Percentiles rank a stretch among this genome's conserved stretches.
phyloP scores from a whole-genome alignment of 92 coral and sea anemone genomes.

The Parazoanthus swiftii region DNA sequence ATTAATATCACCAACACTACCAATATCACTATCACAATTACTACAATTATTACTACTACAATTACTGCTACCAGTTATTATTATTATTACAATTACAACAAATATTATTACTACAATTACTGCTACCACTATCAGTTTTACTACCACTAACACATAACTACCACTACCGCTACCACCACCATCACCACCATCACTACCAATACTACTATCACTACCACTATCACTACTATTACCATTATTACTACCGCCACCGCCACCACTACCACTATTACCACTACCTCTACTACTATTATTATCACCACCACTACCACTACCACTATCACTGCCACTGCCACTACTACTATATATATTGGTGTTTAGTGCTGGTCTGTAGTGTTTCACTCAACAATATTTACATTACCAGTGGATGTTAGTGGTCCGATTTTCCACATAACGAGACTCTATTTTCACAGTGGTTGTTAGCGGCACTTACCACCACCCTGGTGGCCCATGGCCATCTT shows the following conservation, averaged over 20 bases:
- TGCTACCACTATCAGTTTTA: background rate
- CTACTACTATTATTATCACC: background rate
- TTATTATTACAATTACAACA: background rate
- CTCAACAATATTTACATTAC: background rate
- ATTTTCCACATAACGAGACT: slow-evolving; percentile 52
- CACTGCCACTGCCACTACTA: background rate
- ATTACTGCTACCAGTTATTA: background rate
- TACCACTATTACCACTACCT: no score
- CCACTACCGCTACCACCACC: background rate
- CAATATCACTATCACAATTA: background rate
- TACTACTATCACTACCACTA: background rate
- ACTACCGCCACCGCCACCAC: no score
- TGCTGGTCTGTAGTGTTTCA: background rate
- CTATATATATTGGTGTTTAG: background rate
- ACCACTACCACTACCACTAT: background rate
- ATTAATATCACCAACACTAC: background rate
- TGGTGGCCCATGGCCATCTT: slow-evolving; percentile 94
- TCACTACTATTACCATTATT: background rate
- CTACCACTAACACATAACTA: background rate
- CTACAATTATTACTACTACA: background rate
- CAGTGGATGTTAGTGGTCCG: background rate
- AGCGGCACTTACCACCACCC: slow-evolving; percentile 68
- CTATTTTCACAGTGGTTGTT: background rate
- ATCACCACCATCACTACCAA: background rate
- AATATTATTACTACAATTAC: background rate